phyloP scores from a whole-genome alignment of 2,888 invertebrate genomes.

The Altica lythri region DNA sequence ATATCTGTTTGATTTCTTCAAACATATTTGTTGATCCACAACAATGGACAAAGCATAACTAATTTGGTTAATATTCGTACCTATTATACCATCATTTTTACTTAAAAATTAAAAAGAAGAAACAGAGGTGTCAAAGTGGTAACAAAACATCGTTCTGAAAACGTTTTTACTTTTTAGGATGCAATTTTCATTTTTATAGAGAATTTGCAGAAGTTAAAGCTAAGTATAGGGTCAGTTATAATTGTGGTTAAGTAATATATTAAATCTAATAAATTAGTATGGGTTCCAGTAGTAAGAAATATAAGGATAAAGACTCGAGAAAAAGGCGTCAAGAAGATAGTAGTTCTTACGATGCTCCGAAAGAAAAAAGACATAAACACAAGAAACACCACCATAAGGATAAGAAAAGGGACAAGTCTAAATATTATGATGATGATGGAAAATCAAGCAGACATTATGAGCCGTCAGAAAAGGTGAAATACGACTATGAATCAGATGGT shows the following conservation, averaged over 20 bases:
- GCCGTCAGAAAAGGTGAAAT: slow-evolving; percentile 37
- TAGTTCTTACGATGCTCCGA: slow-evolving; percentile 54
- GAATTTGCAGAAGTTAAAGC: not conserved
- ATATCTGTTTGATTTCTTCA: no score
- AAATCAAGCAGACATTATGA: slow-evolving; percentile 23
- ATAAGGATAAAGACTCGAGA: slow-evolving; percentile 66
- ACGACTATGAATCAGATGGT: slow-evolving; percentile 63
- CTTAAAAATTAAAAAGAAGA: no score
- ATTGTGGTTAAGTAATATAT: slow-evolving; percentile 12
- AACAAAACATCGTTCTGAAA: not conserved
- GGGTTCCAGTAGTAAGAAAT: slow-evolving; percentile 74
- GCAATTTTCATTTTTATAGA: not conserved
- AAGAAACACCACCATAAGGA: slow-evolving; percentile 58
- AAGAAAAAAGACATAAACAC: slow-evolving; percentile 64
- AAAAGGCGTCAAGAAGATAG: slow-evolving; percentile 68
- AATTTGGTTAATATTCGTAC: no score
- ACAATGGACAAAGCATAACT: no score
- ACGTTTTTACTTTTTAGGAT: not conserved
- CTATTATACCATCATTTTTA: no score
- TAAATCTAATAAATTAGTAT: slow-evolving; percentile 53
- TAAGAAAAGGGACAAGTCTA: slow-evolving; percentile 52
- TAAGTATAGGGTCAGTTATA: slow-evolving; percentile 19
- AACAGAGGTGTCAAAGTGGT: no score
- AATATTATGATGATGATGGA: slow-evolving; percentile 23
- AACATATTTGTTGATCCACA: no score